Evolutionary conservation across 2,113 vertebrate species (phyloP).

Genomic region (Anoura caudifer): DNA sequence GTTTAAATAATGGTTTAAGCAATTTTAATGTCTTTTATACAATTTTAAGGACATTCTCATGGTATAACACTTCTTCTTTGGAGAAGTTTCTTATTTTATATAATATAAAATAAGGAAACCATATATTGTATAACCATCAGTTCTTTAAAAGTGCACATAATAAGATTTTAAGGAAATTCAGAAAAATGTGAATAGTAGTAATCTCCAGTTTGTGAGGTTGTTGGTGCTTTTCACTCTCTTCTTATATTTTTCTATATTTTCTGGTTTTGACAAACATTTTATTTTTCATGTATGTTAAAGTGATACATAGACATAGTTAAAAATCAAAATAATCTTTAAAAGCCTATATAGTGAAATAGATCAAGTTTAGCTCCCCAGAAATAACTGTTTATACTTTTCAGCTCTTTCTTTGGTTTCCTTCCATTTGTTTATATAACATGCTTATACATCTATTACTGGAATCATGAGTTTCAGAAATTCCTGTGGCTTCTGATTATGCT

Average conservation of each 20-base stretch:
- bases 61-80: slow-evolving; percentile 34
- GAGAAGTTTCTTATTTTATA: too few relatives aligned
- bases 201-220: not conserved
- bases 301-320: not conserved
- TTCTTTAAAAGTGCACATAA: slow-evolving; percentile 26
- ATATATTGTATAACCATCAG: not conserved
- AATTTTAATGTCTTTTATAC: slow-evolving; percentile 47
- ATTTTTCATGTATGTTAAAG: not conserved
- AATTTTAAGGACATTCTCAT: slow-evolving; percentile 19
- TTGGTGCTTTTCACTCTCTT: not conserved
- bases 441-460: not conserved
- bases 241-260: not conserved
- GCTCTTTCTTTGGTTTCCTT: not conserved
- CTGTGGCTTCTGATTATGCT: not conserved
- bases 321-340: not conserved
- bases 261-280: not conserved
- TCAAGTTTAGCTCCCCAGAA: not conserved
- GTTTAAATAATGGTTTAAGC: slow-evolving; percentile 48
- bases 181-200: not conserved
- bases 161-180: not conserved
- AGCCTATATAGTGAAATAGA: not conserved
- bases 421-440: not conserved
- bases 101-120: slow-evolving; percentile 40
- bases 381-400: not conserved
- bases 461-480: slow-evolving; percentile 1